phyloP scores from a whole-genome alignment of 2,113 vertebrate genomes.

The Mormyrus lacerda region DNA sequence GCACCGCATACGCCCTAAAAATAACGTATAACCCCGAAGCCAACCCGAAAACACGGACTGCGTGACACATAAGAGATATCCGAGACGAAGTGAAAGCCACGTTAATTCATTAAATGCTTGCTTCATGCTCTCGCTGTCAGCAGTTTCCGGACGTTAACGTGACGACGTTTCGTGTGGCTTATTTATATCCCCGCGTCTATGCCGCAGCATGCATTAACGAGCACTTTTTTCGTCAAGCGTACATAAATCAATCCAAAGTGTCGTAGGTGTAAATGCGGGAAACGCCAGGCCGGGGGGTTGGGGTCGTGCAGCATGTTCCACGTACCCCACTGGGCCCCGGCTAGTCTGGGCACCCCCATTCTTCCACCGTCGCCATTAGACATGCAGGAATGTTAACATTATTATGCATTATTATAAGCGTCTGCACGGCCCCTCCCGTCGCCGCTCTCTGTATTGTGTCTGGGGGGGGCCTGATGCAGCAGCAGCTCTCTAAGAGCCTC shows the following conservation, averaged over 20 bases:
- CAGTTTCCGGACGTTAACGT: background rate
- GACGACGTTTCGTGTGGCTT: background rate
- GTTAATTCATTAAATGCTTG: background rate
- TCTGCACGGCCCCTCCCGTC: slow-evolving; percentile 53
- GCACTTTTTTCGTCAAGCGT: background rate
- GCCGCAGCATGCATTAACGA: background rate
- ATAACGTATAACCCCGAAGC: background rate
- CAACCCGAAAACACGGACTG: background rate
- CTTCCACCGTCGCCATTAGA: slow-evolving; percentile 56
- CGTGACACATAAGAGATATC: background rate
- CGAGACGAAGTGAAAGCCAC: background rate
- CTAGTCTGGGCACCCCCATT: background rate
- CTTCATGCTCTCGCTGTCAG: background rate
- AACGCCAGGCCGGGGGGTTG: background rate
- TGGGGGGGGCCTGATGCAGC: slow-evolving; percentile 44
- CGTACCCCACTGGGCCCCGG: background rate
- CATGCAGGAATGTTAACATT: slow-evolving; percentile 86
- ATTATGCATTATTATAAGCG: slow-evolving; percentile 82
- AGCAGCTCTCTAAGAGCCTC: background rate
- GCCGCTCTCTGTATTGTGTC: slow-evolving; percentile 57
- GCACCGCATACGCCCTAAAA: slow-evolving; percentile 9
- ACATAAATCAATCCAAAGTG: background rate
- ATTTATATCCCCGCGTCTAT: background rate
- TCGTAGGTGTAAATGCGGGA: background rate
- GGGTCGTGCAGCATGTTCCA: background rate